These are phyloP conservation scores for Periophthalmodon schlosseri DNA, from an alignment of 2,113 vertebrate species.

Conservation along the genomic window DNA sequence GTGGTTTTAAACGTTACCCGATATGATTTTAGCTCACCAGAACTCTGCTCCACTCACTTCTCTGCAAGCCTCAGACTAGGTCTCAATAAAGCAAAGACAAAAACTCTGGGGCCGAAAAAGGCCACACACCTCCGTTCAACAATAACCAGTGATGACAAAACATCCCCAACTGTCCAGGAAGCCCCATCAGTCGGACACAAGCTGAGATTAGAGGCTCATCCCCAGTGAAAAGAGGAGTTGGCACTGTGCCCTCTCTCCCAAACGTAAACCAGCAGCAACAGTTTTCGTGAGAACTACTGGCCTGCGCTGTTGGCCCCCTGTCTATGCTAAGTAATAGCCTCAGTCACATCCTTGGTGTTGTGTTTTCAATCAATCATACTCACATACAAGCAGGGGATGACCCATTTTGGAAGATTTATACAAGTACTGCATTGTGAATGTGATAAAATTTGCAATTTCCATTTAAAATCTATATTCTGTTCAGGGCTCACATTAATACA, in stretches of 20 bases:
- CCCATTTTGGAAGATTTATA: too few relatives aligned
- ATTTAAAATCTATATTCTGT: too few relatives aligned
- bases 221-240: conserved; percentile 61
- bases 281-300: conserved; percentile 53
- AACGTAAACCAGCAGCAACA: conserved; percentile 63
- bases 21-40: conserved; percentile 2
- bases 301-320: background rate
- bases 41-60: background rate
- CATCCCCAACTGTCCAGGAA: conserved; percentile 68
- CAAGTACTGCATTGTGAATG: too few relatives aligned
- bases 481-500: too few relatives aligned
- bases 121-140: conserved; percentile 43
- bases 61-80: background rate
- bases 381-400: background rate
- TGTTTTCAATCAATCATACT: conserved; percentile 14
- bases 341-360: conserved; percentile 32
- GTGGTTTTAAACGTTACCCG: background rate
- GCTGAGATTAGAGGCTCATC: conserved; percentile 71
- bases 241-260: conserved; percentile 51
- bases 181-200: conserved; percentile 66
- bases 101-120: background rate
- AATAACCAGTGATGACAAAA: conserved; percentile 68
- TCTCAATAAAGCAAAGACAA: background rate
- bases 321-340: conserved; percentile 40
- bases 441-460: too few relatives aligned